Conservation (phyloP, 2,797 vertebrate species). For the Amphiprion clarkii region DNA sequence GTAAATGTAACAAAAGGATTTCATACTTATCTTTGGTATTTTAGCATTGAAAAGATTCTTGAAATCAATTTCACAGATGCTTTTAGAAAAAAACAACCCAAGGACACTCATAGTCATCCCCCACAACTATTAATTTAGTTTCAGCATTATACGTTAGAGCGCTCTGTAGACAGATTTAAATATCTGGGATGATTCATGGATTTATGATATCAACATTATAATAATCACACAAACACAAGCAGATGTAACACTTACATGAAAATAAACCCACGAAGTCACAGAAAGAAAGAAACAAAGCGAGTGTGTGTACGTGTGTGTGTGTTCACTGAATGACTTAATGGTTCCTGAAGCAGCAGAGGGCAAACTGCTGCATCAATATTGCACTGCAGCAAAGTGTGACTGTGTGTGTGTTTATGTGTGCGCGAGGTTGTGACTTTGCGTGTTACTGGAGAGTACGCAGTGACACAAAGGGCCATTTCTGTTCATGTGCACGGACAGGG, state of each 20-base stretch:
- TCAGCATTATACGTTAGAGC: neutral
- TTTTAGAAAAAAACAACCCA: conserved; percentile 1
- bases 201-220: conserved; percentile 10
- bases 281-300: neutral
- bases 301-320: conserved; percentile 9
- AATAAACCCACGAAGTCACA: conserved; percentile 20
- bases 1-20: neutral
- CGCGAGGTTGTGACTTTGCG: conserved; percentile 32
- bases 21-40: neutral
- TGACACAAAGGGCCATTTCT: conserved; percentile 12
- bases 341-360: conserved; percentile 42
- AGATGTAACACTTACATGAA: conserved; percentile 3
- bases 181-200: neutral
- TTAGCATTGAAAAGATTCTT: neutral
- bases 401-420: conserved; percentile 17
- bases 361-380: conserved; percentile 61
- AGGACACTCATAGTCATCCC: neutral
- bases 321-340: conserved; percentile 29
- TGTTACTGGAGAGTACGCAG: conserved; percentile 14
- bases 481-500: conserved; percentile 4
- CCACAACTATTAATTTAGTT: neutral
- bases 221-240: conserved; percentile 1
- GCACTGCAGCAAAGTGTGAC: conserved; percentile 56
- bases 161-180: neutral
- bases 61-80: neutral